Conservation (phyloP, 2,888 invertebrate genomes). For the Caenorhabditis uteleia region DNA sequence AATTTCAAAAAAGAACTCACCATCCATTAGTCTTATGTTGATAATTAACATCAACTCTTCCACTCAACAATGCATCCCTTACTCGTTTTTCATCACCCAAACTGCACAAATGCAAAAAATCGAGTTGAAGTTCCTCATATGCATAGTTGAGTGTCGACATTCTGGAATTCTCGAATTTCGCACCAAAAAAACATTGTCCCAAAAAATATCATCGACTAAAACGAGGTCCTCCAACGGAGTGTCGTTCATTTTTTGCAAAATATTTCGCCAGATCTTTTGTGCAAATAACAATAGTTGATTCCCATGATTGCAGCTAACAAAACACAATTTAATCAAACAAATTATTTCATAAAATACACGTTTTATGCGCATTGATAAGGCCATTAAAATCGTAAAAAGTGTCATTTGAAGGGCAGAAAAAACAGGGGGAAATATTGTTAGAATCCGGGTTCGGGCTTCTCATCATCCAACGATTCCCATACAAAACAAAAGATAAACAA, state of each 20-base stretch:
- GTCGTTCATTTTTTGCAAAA: too few species aligned
- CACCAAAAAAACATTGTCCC: too few species aligned
- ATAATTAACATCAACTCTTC: constrained; percentile 43
- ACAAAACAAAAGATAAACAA: not conserved
- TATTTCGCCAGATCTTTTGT: too few species aligned
- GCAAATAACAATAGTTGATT: too few species aligned
- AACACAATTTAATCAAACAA: too few species aligned
- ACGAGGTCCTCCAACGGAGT: too few species aligned
- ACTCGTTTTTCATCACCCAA: constrained; percentile 42
- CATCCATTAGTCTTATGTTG: constrained; percentile 48
- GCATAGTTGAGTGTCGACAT: constrained; percentile 4
- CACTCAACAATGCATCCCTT: constrained; percentile 30
- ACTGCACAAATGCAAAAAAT: constrained; percentile 46
- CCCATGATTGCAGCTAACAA: too few species aligned
- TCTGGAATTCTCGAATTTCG: too few species aligned
- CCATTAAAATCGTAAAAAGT: constrained; percentile 3
- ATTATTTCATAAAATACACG: constrained; percentile 33
- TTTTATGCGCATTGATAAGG: constrained; percentile 36
- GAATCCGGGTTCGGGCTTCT: constrained; percentile 32
- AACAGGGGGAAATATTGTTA: not conserved
- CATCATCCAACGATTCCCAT: not conserved
- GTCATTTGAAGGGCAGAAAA: too few species aligned
- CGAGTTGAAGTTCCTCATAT: constrained; percentile 34
- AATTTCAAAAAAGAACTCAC: constrained; percentile 27
- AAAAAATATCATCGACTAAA: too few species aligned